A percentile compares a stretch with the other conserved stretches of the same genome.
These are phyloP conservation scores for Lutraria lutraria DNA, from an alignment of 2,888 invertebrate genomes.

Conservation along the genomic window DNA sequence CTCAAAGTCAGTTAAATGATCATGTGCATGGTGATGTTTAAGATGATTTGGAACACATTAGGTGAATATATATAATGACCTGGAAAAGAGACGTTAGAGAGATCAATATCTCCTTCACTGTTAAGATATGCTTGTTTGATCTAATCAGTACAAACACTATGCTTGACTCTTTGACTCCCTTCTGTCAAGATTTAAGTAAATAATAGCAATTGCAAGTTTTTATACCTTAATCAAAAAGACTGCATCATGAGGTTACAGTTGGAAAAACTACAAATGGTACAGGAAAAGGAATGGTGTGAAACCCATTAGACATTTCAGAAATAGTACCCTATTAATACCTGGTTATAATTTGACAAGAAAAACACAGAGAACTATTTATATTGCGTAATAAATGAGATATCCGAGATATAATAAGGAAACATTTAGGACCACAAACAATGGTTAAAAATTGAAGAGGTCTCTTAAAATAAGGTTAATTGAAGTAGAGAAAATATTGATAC, in stretches of 20 bases:
- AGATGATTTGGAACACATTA: too few species aligned
- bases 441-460: too few species aligned
- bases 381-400: too few species aligned
- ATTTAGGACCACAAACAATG: too few species aligned
- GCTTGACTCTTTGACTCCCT: neutral
- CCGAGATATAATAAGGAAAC: too few species aligned
- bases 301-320: neutral
- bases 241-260: neutral
- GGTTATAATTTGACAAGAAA: too few species aligned
- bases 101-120: neutral
- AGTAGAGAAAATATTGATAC: too few species aligned
- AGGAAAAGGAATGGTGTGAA: neutral
- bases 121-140: neutral
- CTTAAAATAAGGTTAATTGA: too few species aligned
- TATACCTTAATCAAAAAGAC: neutral
- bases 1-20: too few species aligned
- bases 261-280: neutral
- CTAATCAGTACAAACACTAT: slow-evolving; percentile 1
- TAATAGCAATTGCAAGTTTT: neutral
- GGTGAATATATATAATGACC: neutral
- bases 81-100: neutral
- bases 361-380: too few species aligned
- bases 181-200: neutral
- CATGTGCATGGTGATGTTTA: too few species aligned
- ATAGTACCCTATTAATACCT: neutral